These are phyloP conservation scores for Pseudocheirus occidentalis DNA, from an alignment of 2,797 vertebrate species.

Conservation along the genomic window DNA sequence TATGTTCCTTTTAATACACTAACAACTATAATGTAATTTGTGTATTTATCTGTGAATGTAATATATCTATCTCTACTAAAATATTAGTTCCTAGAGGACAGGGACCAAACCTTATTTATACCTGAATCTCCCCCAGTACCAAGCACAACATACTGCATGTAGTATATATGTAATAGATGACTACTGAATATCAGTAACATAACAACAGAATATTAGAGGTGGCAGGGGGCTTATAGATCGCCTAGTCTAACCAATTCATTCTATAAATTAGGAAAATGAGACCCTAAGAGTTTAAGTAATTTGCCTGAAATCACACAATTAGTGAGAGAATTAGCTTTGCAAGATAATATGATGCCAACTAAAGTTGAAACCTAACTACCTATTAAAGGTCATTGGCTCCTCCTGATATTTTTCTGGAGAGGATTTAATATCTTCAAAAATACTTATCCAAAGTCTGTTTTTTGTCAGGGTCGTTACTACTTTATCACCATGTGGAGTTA, in stretches of 20 bases:
- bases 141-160: neutral
- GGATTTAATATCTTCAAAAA: neutral
- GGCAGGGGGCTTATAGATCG: neutral
- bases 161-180: neutral
- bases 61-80: neutral
- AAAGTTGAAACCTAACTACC: neutral
- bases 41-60: neutral
- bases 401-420: neutral
- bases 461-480: neutral
- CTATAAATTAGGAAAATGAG: neutral
- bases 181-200: neutral
- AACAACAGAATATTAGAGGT: neutral
- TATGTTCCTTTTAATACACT: constrained; percentile 23
- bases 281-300: neutral
- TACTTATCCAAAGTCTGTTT: neutral
- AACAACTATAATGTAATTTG: neutral
- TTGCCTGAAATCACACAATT: neutral
- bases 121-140: neutral
- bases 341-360: neutral
- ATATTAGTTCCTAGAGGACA: neutral
- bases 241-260: neutral
- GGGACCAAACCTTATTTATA: constrained; percentile 1
- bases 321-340: neutral
- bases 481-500: neutral
- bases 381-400: neutral